Evolutionary conservation across 2,113 vertebrate species (phyloP), one percentile per base, ranked within the genome.

Genomic region (Rynchops niger): DNA sequence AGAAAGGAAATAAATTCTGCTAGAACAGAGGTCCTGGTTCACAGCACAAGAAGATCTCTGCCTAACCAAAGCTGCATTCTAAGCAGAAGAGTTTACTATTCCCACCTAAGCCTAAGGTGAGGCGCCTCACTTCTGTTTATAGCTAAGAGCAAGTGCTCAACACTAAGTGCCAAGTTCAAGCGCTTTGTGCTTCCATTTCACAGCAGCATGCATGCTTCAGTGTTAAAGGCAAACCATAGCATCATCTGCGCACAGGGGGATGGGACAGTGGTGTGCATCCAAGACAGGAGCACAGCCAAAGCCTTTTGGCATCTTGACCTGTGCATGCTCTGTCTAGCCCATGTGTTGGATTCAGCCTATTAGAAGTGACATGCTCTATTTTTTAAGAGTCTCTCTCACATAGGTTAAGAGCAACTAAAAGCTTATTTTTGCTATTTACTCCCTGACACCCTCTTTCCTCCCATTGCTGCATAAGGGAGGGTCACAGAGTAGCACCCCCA

Each of bases 321-420:
- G 1, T 36, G 15, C 1, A 3, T 0, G 0, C 14, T 22, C 29
- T 30, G 15, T 36, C 61, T 22, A 55, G 47, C 15, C 66, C 49
- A 6, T 1, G 1, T 25, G 15, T 29, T 67, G n/a, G 12, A 76
- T 47, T 76, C 42, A 63, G 27, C 15, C 56, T 50, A 3, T 2
- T 40, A 66, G 56, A 80, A 91, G 29, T 63, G 15, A 80, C 29
- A 21, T 36, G 30, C 43, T 82, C 23, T 20, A 56, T 45, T 72
- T 63, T 77, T 56, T 12, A 65, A 81, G 30, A 29, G 11, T 53
- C 8, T 59, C 25, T 86, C 50, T 80, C 12, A 9, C 30, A 14
- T 2, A 22, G 50, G 9, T 17, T 84, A n/a, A 82, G n/a, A 42
- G 25, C 26, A 89, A 29, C 29, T 53, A 70, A 52, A 73, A 15